Evolutionary conservation across 2,113 vertebrate species (phyloP).

Genomic region (Pelecanoides urinatrix): DNA sequence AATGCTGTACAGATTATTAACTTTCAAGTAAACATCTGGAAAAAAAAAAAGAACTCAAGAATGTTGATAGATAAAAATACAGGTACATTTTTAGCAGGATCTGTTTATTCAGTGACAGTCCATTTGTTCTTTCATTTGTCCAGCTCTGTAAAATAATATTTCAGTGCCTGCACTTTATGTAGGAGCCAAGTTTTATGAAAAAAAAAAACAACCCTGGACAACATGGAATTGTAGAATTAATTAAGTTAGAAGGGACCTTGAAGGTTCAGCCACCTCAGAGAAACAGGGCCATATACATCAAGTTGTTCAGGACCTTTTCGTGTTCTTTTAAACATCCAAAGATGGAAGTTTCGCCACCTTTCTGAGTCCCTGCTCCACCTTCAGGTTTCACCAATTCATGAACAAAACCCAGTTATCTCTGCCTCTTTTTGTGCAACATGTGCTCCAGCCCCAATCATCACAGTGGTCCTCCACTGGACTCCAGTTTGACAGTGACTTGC

Average conservation of each 20-base stretch:
- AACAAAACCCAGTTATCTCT: neutral
- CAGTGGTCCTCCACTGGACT: neutral
- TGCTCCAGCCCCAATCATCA: neutral
- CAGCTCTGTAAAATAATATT: neutral
- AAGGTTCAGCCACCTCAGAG: neutral
- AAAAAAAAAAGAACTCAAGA: neutral
- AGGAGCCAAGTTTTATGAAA: neutral
- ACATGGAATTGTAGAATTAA: neutral
- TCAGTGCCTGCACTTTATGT: neutral
- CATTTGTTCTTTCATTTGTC: neutral
- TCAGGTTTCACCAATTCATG: neutral
- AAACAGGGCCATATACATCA: neutral
- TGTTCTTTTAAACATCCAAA: neutral
- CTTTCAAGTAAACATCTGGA: neutral
- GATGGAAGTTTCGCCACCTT: neutral
- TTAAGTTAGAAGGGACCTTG: neutral
- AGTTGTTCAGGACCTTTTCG: neutral
- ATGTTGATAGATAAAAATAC: neutral
- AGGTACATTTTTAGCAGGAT: neutral
- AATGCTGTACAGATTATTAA: neutral
- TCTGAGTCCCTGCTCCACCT: neutral
- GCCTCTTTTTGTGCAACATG: neutral
- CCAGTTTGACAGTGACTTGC: neutral
- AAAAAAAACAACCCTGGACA: neutral
- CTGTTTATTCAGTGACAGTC: neutral